A percentile compares a stretch with the other conserved stretches of the same genome.
Conservation (phyloP, 2,888 invertebrate genomes). For the Theretra japonica region DNA sequence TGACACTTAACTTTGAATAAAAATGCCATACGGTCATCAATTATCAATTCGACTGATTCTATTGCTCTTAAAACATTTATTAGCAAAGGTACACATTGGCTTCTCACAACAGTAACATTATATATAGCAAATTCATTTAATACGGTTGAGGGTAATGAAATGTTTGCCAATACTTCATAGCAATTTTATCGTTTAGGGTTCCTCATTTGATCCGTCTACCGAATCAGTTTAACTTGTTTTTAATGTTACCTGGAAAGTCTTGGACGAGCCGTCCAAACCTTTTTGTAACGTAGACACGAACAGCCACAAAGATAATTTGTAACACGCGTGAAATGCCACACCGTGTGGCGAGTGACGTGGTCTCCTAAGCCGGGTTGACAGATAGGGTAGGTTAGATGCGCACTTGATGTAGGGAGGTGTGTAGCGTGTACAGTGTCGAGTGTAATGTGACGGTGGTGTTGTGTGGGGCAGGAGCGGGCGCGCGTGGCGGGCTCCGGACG, state of each 20-base stretch:
- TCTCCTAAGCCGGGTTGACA: background rate
- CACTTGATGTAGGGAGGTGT: background rate
- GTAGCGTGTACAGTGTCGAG: background rate
- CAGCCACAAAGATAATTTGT: constrained; percentile 8
- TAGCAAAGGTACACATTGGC: background rate
- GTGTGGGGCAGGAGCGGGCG: constrained; percentile 81
- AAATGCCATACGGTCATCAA: constrained; percentile 46
- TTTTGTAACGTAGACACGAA: background rate
- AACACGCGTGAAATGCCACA: background rate
- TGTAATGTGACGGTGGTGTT: constrained; percentile 63
- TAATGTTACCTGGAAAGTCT: background rate
- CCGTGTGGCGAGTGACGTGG: background rate
- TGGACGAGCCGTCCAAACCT: background rate
- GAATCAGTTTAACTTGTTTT: background rate
- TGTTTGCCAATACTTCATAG: constrained; percentile 5
- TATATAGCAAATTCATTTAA: constrained; percentile 19
- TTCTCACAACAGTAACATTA: background rate
- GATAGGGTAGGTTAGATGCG: background rate
- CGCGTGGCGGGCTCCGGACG: constrained; percentile 75
- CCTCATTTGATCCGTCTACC: background rate
- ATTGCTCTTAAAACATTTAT: background rate
- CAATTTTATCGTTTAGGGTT: constrained; percentile 9
- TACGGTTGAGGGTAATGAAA: background rate
- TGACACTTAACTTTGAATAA: constrained; percentile 54
- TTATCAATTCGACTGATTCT: constrained; percentile 12